Evolutionary conservation across 92 coral and sea anemone genomes (phyloP).

Genomic region (Palythoa grandis): DNA sequence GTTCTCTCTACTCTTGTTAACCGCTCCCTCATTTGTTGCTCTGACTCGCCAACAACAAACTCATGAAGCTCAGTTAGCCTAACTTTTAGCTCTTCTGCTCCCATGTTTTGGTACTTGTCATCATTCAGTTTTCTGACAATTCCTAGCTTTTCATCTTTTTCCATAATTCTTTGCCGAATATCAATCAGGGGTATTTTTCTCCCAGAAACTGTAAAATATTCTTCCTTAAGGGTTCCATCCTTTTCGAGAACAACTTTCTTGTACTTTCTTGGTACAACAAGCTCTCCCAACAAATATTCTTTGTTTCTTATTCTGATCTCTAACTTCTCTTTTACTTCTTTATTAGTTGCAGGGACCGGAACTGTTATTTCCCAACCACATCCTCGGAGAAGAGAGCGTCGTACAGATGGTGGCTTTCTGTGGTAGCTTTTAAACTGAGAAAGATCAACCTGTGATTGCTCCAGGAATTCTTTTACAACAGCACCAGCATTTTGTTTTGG

Average conservation of each 20-base stretch:
- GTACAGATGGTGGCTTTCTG: not conserved
- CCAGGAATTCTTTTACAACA: conserved; percentile 23
- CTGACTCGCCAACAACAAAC: not conserved
- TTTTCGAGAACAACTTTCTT: not conserved
- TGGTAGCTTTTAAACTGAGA: conserved; percentile 16
- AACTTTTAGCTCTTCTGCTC: not conserved
- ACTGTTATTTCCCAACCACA: conserved; percentile 7
- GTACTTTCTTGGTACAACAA: conserved; percentile 9
- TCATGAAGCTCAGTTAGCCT: conserved; percentile 19
- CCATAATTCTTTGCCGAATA: not conserved
- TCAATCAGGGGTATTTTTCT: conserved; percentile 43
- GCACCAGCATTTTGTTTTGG: conserved; percentile 15
- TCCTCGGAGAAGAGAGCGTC: conserved; percentile 8
- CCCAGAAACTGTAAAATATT: conserved; percentile 28
- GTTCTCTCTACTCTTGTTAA: conserved; percentile 26
- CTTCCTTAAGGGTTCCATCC: not conserved
- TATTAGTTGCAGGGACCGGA: conserved; percentile 11
- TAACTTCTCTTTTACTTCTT: conserved; percentile 15
- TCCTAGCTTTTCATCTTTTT: not conserved
- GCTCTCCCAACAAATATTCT: conserved; percentile 5
- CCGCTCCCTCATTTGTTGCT: not conserved
- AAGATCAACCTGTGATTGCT: not conserved
- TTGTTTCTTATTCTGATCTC: not conserved
- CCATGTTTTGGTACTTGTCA: not conserved
- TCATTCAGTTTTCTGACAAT: conserved; percentile 21